Base-by-base conservation (phyloP, 2,113 vertebrate species). In the Gila orcuttii region DNA sequence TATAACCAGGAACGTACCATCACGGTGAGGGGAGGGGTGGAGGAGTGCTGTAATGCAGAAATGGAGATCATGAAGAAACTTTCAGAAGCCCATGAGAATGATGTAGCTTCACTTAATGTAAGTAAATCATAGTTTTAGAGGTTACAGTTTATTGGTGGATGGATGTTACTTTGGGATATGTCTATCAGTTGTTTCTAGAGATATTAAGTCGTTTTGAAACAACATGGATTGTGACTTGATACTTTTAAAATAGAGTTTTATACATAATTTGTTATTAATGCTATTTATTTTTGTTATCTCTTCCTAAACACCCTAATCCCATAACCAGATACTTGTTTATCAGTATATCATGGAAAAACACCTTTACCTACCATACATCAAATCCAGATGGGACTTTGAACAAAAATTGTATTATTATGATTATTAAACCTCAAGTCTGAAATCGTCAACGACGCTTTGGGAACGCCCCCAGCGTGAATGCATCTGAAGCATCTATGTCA, bases 1-100 rank as follows among this genome's bases (percentile, higher is more conserved):
- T 98, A 97, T 92, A 99, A 98, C 93, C 96, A 94, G 0, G 97
- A 99, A 93, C 93, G 97, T 94, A 99, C 96, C 94, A 97, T 99
- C 94, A 97, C 96, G 0, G 95, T 99, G 92, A 97, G 94, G 89
- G 98, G 97, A 87, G 92, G 90, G 64, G 92, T 90, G 0, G 97
- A 97, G 52, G 95, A 95, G 0, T 96, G 95, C 88, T 96, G 95
- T 91, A 96, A 39, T 12, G 98, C 97, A 0, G 94, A 99, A 90
- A 92, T 85, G 79, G 96, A 97, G 93, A 97, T 99, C 83, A 97
- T 96, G 96, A 97, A 94, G 94, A 99, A 98, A 87, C 93, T 98
- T 52, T 95, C 97, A 15, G 97, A 99, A 90, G 97, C 96, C 91
- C 97, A 97, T 0, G 97, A 98, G 90, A 99, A 95, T 0, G 98